phyloP scores from a whole-genome alignment of 35 echinoderm and acorn worm species.

The Stichopus chloronotus region DNA sequence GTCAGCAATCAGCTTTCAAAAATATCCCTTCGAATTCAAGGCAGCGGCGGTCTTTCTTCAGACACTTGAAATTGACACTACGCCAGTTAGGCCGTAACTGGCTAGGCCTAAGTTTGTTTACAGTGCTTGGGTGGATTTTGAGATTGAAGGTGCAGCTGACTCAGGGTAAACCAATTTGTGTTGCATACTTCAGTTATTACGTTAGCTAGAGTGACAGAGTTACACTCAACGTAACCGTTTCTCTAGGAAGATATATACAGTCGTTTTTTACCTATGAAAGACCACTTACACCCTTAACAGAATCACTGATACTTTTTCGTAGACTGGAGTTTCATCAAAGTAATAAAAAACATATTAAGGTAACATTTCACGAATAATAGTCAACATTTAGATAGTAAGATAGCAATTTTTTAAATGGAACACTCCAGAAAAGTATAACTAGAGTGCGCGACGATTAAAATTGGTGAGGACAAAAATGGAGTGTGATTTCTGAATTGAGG shows the following conservation, averaged over 20 bases:
- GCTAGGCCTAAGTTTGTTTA: no score
- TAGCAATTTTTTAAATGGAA: not conserved
- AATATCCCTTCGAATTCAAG: no score
- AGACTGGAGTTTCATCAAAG: not conserved
- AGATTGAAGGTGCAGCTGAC: no score
- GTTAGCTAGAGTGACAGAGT: not conserved
- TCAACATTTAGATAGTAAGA: not conserved
- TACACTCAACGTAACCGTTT: not conserved
- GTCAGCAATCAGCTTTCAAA: no score
- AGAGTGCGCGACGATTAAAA: constrained; percentile 9
- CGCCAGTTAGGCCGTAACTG: no score
- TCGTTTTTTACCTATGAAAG: not conserved
- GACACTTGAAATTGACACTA: not conserved
- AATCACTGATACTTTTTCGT: not conserved
- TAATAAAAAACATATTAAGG: not conserved
- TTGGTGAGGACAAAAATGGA: not conserved
- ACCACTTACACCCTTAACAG: not conserved
- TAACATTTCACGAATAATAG: not conserved
- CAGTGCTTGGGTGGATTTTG: no score
- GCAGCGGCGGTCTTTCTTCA: not conserved
- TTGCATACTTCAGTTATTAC: not conserved
- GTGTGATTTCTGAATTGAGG: no score
- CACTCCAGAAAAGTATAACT: not conserved
- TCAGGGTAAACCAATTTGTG: not conserved
- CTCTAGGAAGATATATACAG: not conserved